Percentiles rank a stretch among this genome's conserved stretches.
Conservation (phyloP, 2,113 vertebrate genomes). For the Cromileptes altivelis region DNA sequence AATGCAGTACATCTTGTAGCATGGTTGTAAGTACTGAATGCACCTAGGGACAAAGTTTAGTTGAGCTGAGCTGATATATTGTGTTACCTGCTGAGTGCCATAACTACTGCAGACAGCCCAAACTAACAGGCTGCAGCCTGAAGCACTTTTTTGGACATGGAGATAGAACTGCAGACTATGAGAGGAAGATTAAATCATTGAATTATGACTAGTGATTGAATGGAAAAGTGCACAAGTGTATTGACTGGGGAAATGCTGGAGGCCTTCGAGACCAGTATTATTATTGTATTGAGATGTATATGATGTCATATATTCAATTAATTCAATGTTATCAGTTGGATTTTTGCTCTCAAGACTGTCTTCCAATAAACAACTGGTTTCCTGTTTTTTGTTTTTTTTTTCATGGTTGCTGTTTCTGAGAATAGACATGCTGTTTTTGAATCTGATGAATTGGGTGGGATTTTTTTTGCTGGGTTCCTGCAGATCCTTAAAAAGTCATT, state of each 20-base stretch:
- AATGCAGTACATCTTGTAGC: slow-evolving; percentile 63
- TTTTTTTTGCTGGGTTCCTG: not conserved
- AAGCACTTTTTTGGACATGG: slow-evolving; percentile 49
- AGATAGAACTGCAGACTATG: slow-evolving; percentile 1
- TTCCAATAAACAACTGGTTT: slow-evolving; percentile 82
- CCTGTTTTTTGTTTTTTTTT: slow-evolving; percentile 35
- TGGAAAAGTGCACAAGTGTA: slow-evolving; percentile 19
- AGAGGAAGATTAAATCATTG: not conserved
- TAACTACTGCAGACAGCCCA: slow-evolving; percentile 46
- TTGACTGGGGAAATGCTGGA: slow-evolving; percentile 18
- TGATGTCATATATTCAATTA: slow-evolving; percentile 72
- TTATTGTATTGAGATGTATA: slow-evolving; percentile 62
- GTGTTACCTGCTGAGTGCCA: slow-evolving; percentile 50
- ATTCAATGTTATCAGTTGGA: slow-evolving; percentile 65
- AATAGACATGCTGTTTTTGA: not conserved
- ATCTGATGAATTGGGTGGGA: not conserved
- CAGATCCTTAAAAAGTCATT: too few relatives aligned
- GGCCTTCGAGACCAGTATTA: slow-evolving; percentile 23
- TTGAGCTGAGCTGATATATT: slow-evolving; percentile 15
- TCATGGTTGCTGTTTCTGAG: slow-evolving; percentile 2
- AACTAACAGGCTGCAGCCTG: slow-evolving; percentile 37
- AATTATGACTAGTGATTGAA: not conserved
- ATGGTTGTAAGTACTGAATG: slow-evolving; percentile 70
- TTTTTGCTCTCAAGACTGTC: slow-evolving; percentile 75
- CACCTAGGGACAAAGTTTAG: slow-evolving; percentile 40